Evolutionary conservation across 2,113 vertebrate species (phyloP), one percentile per base, ranked within the genome.

Genomic region (Semicossyphus pulcher): DNA sequence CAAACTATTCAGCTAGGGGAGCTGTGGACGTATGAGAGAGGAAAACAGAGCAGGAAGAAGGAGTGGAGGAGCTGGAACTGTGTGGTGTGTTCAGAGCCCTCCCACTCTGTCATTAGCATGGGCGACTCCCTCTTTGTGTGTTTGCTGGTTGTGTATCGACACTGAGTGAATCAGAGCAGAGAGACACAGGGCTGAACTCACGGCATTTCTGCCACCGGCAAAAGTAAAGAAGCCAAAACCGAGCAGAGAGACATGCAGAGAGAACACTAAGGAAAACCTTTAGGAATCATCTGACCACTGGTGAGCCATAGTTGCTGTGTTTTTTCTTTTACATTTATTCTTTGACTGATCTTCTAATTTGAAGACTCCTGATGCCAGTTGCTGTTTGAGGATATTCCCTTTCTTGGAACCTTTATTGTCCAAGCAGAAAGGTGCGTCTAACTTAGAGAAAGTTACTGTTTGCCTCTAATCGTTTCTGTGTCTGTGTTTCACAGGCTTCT

Each of bases 401-500:
- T 15, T 20, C 7, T 56, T 7, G 29, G 25, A 41, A 42, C 25
- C 16, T 8, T 44, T 44, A 1, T 51, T 63, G 31, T 31, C 42
- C 14, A 29, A 11, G 31, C 14, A 16, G 62, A 41, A 44, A 26
- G 62, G 3, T 76, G 28, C 47, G 7, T 72, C 5, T 37, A 18
- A 2, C 9, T 44, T 42, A 28, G 41, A 10, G 34, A 26, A 32
- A 44, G 83, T 73, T 62, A 53, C 41, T 83, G 8, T 81, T 72
- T 87, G 23, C 23, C 60, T 60, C 23, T 61, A 26, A 63, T 3
- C 21, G 15, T 60, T 14, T 72, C 18, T 75, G 6, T 82, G 44
- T 54, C 18, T 86, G 39, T 80, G 63, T 80, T 2, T 81, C 81
- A 2, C 93, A 99, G 97, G 91, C 72, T 98, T 97, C 80, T 98